phyloP scores from a whole-genome alignment of 2,888 invertebrate species.

The Thera obeliscata region DNA sequence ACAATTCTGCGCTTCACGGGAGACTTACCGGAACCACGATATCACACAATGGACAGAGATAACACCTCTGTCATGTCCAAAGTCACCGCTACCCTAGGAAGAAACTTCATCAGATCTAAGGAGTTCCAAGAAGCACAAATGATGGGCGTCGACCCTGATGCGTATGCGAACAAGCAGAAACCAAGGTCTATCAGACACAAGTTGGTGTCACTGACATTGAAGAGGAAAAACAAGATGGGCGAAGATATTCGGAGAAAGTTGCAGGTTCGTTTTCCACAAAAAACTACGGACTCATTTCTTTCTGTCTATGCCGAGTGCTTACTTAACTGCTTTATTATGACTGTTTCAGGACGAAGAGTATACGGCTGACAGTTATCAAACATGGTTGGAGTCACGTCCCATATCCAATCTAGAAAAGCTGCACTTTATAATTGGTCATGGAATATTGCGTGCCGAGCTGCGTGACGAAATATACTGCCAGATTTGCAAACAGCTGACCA shows the following conservation, averaged over 20 bases:
- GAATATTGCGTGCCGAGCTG: slow-evolving; percentile 97
- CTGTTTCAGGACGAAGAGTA: slow-evolving; percentile 94
- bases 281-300: neutral
- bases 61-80: slow-evolving; percentile 99
- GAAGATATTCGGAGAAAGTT: slow-evolving; percentile 96
- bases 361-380: slow-evolving; percentile 97
- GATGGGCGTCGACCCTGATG: slow-evolving; percentile 95
- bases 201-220: slow-evolving; percentile 97
- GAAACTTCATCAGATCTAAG: slow-evolving; percentile 97
- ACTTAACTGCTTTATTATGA: neutral
- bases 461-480: slow-evolving; percentile 99
- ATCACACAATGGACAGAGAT: slow-evolving; percentile 97
- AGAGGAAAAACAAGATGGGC: slow-evolving; percentile 98
- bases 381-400: slow-evolving; percentile 98
- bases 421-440: slow-evolving; percentile 99
- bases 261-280: slow-evolving; percentile 67
- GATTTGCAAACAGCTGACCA: slow-evolving; percentile 98
- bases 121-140: slow-evolving; percentile 98
- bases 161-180: slow-evolving; percentile 92
- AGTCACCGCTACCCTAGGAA: slow-evolving; percentile 97
- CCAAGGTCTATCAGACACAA: slow-evolving; percentile 98
- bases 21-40: slow-evolving; percentile 97
- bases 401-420: slow-evolving; percentile 99
- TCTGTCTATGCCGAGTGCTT: neutral
- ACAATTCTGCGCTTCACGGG: slow-evolving; percentile 98